A percentile compares a stretch with the other conserved stretches of the same genome.
Conservation (phyloP, 2,888 invertebrate species). For the Erpobdella octoculata region DNA sequence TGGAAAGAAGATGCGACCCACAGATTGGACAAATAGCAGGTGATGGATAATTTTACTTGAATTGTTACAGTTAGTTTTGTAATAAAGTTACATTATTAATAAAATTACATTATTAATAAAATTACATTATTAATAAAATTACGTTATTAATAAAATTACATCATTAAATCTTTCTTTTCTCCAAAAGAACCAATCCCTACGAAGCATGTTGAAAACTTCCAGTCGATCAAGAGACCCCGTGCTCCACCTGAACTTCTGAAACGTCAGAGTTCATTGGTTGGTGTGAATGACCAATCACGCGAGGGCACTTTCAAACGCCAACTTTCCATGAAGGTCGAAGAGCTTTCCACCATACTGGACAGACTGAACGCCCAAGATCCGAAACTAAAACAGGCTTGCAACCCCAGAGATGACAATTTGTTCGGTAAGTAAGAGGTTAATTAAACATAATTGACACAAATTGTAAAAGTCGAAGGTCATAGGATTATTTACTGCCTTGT, state of each 20-base stretch:
- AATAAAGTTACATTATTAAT: too few species aligned
- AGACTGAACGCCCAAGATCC: constrained; percentile 9
- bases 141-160: too few species aligned
- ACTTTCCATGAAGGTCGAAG: constrained; percentile 19
- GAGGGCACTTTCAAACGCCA: constrained; percentile 18
- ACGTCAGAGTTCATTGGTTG: constrained; percentile 77
- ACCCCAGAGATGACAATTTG: background rate
- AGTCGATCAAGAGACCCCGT: constrained; percentile 63
- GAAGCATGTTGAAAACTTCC: constrained; percentile 64
- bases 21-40: constrained; percentile 51
- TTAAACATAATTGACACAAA: background rate
- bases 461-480: background rate
- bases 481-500: background rate
- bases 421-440: background rate
- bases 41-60: too few species aligned
- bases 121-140: too few species aligned
- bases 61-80: too few species aligned
- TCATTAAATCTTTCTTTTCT: background rate
- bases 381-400: background rate
- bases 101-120: too few species aligned
- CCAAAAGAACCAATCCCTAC: constrained; percentile 53
- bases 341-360: constrained; percentile 16
- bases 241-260: constrained; percentile 88
- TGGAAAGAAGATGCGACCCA: constrained; percentile 66
- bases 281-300: background rate